Base-by-base conservation (phyloP, 2,888 invertebrate genomes). In the Pachycephus smyrnensis region DNA sequence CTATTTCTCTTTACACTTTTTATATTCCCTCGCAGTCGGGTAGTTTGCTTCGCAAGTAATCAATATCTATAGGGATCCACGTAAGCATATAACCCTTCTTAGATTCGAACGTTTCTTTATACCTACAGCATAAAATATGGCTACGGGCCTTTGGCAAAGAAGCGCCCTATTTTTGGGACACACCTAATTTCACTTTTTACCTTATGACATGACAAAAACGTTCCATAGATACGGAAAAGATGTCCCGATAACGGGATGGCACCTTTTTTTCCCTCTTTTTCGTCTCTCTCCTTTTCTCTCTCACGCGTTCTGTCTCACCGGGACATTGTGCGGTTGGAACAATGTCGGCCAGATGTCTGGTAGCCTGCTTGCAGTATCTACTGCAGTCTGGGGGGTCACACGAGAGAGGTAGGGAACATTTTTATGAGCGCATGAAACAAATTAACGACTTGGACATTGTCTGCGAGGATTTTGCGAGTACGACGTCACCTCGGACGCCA, bases 391-490 rank as follows among this genome's bases (percentile, higher is more conserved):
- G 73, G 73, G 35, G 76, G 68, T 74, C 71, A 69, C 81, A 71
- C 71, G 71, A 55, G 77, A 37, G 40, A 40, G 40, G 15, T 40
- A 40, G 40, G 15, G 6, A 6, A 32, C 55, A 68, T 76, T 78
- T 78, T 78, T 78, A 78, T 75, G 78, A 78, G 78, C 78, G 68
- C 75, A 78, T 75, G 73, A 76, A 78, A 76, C 78, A 78, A 78
- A 78, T 78, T 78, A 78, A 78, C 75, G 78, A 78, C 78, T 75
- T 69, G 75, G 78, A 78, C 78, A 75, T 78, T 75, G 78, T 78
- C 78, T 71, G 75, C 55, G 37, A 32, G 68, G 73, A 69, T 78
- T 78, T 75, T 31, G 68, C 73, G 73, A 75, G 78, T 68, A 71
- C 75, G 36, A 12, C 32, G 32, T 73, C 77, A 55, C 33, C 68